Evolutionary conservation across 2,888 invertebrate species (phyloP), one percentile per base, ranked within the genome.

Genomic region (Dichetophora obliterata): DNA sequence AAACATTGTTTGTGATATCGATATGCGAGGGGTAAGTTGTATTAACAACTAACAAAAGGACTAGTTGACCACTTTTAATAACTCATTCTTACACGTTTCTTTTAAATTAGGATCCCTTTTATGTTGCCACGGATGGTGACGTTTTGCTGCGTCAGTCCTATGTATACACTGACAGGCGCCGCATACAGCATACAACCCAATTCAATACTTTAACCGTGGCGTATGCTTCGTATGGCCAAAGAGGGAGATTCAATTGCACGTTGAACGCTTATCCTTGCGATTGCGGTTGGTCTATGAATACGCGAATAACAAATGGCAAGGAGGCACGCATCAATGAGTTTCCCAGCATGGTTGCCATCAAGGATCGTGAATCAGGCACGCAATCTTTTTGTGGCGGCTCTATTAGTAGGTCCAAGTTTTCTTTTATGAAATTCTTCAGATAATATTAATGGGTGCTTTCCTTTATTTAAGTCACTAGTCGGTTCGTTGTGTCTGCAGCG

Each of bases 271-370:
- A 87, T 66, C 74, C 76, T 2, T 89, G 89, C 77, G 85, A 85
- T 66, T 89, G 89, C 37, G 89, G 89, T 57, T 89, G 89, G 89
- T 83, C 85, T 0, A 81, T 82, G 14, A 83, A 77, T 16, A 85
- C 88, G 0, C 89, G 91, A 78, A 92, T 93, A 78, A 91, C 91
- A 0, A 92, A 92, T 43, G 93, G 93, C 0, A 75, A 82, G 2
- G 88, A 91, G 63, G 90, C 92, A 0, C 88, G 88, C 0, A 82
- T 90, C 0, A 92, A 92, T 81, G 93, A 93, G 82, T 93, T 86
- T 84, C 92, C 92, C 0, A 90, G 90, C 82, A 92, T 92, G 91
- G 91, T 90, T 0, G 92, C 89, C 0, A 77, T 93, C 71, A 82
- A 86, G 77, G 43, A 1, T 59, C 22, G 5, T 54, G 77, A 24